These are phyloP conservation scores for Agrypnia vestita DNA, from an alignment of 1,140 invertebrate genomes.

Conservation along the genomic window DNA sequence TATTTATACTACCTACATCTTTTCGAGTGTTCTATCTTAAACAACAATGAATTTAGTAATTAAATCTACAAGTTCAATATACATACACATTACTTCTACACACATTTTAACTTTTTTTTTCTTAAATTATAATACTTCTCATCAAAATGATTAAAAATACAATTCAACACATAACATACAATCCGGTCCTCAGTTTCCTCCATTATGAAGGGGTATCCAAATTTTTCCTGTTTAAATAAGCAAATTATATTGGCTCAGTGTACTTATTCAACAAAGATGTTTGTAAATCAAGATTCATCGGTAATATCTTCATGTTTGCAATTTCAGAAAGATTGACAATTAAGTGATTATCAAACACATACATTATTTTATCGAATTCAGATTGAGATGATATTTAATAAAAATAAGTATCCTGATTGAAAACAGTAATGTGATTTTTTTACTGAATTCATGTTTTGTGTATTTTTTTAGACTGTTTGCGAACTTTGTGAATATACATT, in stretches of 20 bases:
- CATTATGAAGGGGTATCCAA: slow-evolving; percentile 8
- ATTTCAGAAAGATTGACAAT: no score
- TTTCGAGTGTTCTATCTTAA: slow-evolving; percentile 7
- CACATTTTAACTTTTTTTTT: no score
- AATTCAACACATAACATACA: slow-evolving; percentile 6
- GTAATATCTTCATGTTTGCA: no score
- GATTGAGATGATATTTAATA: no score
- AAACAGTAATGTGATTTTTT: slow-evolving; percentile 18
- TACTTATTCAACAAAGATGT: not conserved
- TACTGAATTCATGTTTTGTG: slow-evolving; percentile 42
- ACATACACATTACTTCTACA: not conserved
- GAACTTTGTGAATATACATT: slow-evolving; percentile 13
- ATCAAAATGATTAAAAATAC: not conserved
- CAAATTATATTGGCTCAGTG: slow-evolving; percentile 28
- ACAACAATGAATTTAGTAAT: slow-evolving; percentile 34
- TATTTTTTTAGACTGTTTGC: slow-evolving; percentile 47
- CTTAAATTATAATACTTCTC: no score
- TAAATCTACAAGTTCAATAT: slow-evolving; percentile 6
- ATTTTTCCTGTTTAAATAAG: slow-evolving; percentile 18
- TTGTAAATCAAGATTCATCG: not conserved
- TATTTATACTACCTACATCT: slow-evolving; percentile 22
- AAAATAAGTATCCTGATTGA: not conserved
- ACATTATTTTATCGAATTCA: no score
- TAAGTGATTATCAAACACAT: no score
- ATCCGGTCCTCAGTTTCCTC: slow-evolving; percentile 11